Evolutionary conservation across 2,797 vertebrate species (phyloP).

Genomic region (Cryptoblepharus egeriae): DNA sequence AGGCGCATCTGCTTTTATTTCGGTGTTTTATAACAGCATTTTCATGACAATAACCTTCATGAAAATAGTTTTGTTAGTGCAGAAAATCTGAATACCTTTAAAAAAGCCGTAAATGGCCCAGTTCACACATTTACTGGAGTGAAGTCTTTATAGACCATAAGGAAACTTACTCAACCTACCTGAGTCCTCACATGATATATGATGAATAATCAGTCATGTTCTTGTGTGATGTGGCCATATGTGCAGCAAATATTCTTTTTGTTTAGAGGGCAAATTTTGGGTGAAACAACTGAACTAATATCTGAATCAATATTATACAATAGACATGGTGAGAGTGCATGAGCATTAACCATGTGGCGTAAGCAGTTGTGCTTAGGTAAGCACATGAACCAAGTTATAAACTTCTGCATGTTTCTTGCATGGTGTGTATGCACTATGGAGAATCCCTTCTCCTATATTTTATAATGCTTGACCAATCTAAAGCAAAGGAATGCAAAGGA

Average conservation of each 20-base stretch:
- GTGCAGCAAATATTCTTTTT: not conserved
- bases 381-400: not conserved
- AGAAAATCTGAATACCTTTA: not conserved
- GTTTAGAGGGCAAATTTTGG: too few species aligned
- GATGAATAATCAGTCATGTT: too few species aligned
- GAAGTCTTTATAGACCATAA: not conserved
- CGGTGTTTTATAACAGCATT: not conserved
- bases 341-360: not conserved
- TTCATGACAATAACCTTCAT: slow-evolving; percentile 7
- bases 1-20: slow-evolving; percentile 1
- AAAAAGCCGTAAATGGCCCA: not conserved
- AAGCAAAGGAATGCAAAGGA: too few species aligned
- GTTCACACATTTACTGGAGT: not conserved
- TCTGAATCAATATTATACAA: not conserved
- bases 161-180: not conserved
- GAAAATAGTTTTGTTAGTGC: not conserved
- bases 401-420: not conserved
- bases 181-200: too few species aligned
- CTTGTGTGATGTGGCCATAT: not conserved
- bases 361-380: not conserved
- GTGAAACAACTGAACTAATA: too few species aligned
- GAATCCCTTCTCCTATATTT: not conserved
- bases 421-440: not conserved
- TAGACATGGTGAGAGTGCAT: not conserved
- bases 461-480: too few species aligned